Evolutionary conservation across 2,797 vertebrate species (phyloP).

Genomic region (Triplophysa bombifrons): DNA sequence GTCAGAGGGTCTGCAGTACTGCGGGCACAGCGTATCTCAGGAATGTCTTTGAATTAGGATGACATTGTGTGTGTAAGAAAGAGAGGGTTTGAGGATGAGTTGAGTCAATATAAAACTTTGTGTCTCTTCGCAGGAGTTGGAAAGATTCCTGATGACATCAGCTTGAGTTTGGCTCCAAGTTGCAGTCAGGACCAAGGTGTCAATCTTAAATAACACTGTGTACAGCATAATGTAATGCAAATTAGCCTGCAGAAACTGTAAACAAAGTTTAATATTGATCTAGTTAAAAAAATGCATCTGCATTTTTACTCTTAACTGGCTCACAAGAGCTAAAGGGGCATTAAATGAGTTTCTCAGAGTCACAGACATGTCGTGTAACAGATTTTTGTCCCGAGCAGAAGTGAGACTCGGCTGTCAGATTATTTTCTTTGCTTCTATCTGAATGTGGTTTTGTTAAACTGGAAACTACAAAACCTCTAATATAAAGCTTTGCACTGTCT

Average conservation of each 20-base stretch:
- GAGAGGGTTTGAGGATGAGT: constrained; percentile 20
- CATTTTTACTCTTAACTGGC: neutral
- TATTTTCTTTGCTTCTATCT: neutral
- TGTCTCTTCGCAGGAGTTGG: constrained; percentile 72
- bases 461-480: neutral
- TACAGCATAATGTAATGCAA: constrained; percentile 7
- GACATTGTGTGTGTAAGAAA: neutral
- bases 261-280: neutral
- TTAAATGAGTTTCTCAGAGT: neutral
- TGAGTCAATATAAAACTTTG: constrained; percentile 46
- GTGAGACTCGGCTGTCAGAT: neutral
- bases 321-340: neutral
- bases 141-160: constrained; percentile 93
- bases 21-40: constrained; percentile 1
- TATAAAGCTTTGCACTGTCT: neutral
- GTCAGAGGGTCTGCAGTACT: constrained; percentile 34
- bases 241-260: neutral
- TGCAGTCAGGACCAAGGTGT: constrained; percentile 94
- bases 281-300: neutral
- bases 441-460: neutral
- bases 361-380: neutral
- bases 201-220: constrained; percentile 14
- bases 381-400: neutral
- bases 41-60: constrained; percentile 21
- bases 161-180: constrained; percentile 93